Evolutionary conservation across 2,113 vertebrate species (phyloP).

Genomic region (Pontoporia blainvillei): DNA sequence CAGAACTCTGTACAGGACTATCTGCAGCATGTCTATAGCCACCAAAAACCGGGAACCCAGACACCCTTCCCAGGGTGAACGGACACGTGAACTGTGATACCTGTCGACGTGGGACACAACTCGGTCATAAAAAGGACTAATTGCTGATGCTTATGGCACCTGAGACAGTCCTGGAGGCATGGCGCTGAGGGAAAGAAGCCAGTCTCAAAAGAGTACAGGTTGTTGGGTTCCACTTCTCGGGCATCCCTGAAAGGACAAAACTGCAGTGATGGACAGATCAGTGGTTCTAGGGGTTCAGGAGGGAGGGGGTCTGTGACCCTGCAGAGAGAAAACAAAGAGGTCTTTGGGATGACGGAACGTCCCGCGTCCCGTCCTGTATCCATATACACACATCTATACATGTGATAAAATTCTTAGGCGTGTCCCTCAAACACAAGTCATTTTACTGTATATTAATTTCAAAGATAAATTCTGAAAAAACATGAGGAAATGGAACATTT

Average conservation of each 20-base stretch:
- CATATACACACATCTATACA: neutral
- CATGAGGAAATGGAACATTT: neutral
- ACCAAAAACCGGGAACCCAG: neutral
- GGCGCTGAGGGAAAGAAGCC: too few relatives aligned
- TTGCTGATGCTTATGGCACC: too few relatives aligned
- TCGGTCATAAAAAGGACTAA: neutral
- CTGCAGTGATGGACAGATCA: neutral
- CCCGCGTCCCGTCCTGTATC: neutral
- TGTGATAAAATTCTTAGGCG: neutral
- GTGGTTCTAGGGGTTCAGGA: neutral
- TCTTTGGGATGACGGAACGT: neutral
- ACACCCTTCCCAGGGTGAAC: neutral
- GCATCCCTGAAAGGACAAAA: neutral
- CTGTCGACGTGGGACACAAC: neutral
- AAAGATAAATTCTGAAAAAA: neutral
- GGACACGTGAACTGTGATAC: too few relatives aligned
- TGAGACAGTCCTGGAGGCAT: neutral
- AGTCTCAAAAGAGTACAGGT: too few relatives aligned
- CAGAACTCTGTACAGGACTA: too few relatives aligned
- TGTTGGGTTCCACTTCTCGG: fast-evolving
- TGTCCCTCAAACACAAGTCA: neutral
- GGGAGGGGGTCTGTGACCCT: neutral
- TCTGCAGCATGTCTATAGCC: neutral
- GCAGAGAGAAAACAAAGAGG: neutral
- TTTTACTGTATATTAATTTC: neutral